Evolutionary conservation across 2,888 invertebrate species (phyloP).

Genomic region (Agrotis puta): DNA sequence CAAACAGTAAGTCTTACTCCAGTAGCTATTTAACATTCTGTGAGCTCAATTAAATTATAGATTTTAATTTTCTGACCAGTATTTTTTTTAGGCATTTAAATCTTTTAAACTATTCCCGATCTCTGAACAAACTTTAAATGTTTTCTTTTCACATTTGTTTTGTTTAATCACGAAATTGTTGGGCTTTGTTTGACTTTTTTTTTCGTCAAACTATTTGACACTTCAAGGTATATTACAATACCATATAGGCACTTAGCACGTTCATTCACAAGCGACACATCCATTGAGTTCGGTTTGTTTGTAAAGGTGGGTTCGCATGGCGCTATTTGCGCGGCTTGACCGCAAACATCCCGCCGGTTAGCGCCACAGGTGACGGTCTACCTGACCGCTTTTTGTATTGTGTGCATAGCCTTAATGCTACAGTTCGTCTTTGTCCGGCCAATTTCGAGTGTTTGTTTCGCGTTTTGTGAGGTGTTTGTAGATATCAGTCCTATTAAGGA

Average conservation of each 20-base stretch:
- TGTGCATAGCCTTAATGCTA: constrained; percentile 76
- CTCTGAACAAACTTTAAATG: constrained; percentile 31
- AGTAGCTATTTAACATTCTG: constrained; percentile 19
- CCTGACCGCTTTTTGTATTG: constrained; percentile 80
- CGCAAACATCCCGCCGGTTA: constrained; percentile 75
- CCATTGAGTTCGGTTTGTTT: constrained; percentile 81
- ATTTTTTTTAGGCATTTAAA: not conserved
- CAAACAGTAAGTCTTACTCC: constrained; percentile 31
- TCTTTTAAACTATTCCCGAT: constrained; percentile 11
- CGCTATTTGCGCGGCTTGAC: constrained; percentile 79
- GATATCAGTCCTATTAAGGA: constrained; percentile 29
- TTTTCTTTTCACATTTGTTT: constrained; percentile 17
- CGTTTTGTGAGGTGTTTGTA: constrained; percentile 48
- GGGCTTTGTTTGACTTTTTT: constrained; percentile 31
- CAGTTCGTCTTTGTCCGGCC: constrained; percentile 65
- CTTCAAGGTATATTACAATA: constrained; percentile 55
- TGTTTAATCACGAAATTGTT: constrained; percentile 33
- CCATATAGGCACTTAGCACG: constrained; percentile 68
- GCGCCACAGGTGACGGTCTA: constrained; percentile 87
- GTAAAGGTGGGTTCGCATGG: constrained; percentile 82
- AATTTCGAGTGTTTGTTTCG: constrained; percentile 56
- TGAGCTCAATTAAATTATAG: not conserved
- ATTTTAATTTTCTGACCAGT: not conserved
- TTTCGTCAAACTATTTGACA: constrained; percentile 52
- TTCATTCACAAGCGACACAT: constrained; percentile 82